phyloP scores from a whole-genome alignment of 2,888 invertebrate species.

The Meloe dianella region DNA sequence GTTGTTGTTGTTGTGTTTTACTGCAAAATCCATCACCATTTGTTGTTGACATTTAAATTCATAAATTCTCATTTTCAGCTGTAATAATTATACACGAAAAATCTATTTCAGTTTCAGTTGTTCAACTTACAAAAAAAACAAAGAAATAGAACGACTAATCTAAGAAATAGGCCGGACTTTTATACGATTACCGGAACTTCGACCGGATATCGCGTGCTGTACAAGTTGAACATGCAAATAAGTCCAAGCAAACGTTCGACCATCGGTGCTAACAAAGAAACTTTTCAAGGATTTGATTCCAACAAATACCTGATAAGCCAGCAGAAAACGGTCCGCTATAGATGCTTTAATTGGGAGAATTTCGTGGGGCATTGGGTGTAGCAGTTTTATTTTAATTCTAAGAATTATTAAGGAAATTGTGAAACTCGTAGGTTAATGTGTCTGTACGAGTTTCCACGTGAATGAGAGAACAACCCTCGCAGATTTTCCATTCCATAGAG shows the following conservation, averaged over 20 bases:
- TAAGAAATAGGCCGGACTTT: constrained; percentile 20
- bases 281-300: neutral
- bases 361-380: too few species aligned
- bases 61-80: neutral
- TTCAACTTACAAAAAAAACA: neutral
- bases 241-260: neutral
- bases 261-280: neutral
- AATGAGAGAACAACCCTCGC: constrained; percentile 19
- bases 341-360: too few species aligned
- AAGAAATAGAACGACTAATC: neutral
- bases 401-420: neutral
- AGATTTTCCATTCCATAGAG: constrained; percentile 26
- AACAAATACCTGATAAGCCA: neutral
- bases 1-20: neutral
- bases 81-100: neutral
- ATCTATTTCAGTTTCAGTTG: neutral
- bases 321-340: neutral
- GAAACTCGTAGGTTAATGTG: constrained; percentile 47
- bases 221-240: constrained; percentile 37
- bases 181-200: constrained; percentile 34
- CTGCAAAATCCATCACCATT: neutral
- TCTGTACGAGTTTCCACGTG: constrained; percentile 40
- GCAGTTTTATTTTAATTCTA: too few species aligned
- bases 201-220: constrained; percentile 43
- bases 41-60: neutral